These are phyloP conservation scores for Myoxocephalus aenaeus DNA, from an alignment of 2,797 vertebrate species.

Conservation along the genomic window DNA sequence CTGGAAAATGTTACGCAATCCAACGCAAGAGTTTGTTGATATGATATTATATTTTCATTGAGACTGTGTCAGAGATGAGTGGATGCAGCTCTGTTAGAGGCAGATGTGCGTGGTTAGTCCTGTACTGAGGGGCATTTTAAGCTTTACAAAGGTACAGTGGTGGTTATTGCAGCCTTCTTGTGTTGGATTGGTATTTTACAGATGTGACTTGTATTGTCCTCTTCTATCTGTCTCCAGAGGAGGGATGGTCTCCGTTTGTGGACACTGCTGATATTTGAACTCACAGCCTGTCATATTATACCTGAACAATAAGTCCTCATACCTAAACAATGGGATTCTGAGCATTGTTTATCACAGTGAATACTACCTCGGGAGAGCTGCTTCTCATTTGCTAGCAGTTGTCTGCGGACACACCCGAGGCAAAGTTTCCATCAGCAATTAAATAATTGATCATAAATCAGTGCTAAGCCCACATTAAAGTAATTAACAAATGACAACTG, in stretches of 20 bases:
- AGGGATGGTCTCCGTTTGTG: not conserved
- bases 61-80: not conserved
- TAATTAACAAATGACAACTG: too few species aligned
- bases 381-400: not conserved
- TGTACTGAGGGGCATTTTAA: not conserved
- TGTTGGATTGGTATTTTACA: not conserved
- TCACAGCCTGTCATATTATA: not conserved
- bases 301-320: not conserved
- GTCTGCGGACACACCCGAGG: not conserved
- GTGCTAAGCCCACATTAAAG: too few species aligned
- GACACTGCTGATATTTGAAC: not conserved
- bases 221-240: not conserved
- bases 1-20: constrained; percentile 16
- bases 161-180: not conserved
- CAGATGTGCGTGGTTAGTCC: not conserved
- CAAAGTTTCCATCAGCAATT: not conserved
- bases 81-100: not conserved
- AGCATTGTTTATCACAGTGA: not conserved
- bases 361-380: not conserved
- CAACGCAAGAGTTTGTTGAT: not conserved
- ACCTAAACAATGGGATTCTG: not conserved
- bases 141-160: not conserved
- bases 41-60: not conserved
- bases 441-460: not conserved
- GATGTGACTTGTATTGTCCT: not conserved